Evolutionary conservation across 2,888 invertebrate genomes (phyloP), one percentile per base, ranked within the genome.

Genomic region (Rhingia rostrata): DNA sequence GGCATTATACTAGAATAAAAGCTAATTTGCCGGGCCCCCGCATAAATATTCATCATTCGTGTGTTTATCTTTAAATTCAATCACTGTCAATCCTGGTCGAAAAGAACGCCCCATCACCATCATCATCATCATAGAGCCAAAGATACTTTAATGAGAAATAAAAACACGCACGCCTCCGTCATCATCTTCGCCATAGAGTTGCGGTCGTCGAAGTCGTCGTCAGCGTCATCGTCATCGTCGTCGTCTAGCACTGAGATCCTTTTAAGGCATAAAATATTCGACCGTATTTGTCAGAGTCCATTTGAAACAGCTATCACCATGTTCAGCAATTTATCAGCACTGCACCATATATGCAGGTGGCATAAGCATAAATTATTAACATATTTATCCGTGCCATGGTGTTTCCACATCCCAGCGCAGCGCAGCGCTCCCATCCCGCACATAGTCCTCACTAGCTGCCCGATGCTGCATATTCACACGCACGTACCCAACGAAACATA

Each of bases 271-370:
- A 72, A 87, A 86, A 86, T 86, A 86, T 82, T 87, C 79, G 84
- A 69, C 86, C 87, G 79, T 86, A 87, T 87, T 86, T 87, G 87
- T 87, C 87, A 86, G 84, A 86, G 86, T 81, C 87, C 84, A 87
- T 86, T 87, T 87, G 74, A 77, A 86, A 86, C 84, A 82, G 86
- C 86, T 87, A 87, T 86, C 87, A 86, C 86, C 87, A 87, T 87
- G 83, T 86, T 86, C 79, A 86, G 84, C 86, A 86, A 87, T 87
- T 87, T 87, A 86, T 87, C 87, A 86, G 81, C 78, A 70, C 81
- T 74, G 83, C 77, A 86, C 87, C 86, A 86, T 87, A 85, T 86
- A 86, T 78, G 87, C 87, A 86, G 87, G 87, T 87, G 87, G 87
- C 84, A 87, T 69, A 87, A 82, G 86, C 83, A 86, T 87, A 87